Evolutionary conservation across 1,140 invertebrate genomes (phyloP).

Genomic region (Scaptomyza hsui): DNA sequence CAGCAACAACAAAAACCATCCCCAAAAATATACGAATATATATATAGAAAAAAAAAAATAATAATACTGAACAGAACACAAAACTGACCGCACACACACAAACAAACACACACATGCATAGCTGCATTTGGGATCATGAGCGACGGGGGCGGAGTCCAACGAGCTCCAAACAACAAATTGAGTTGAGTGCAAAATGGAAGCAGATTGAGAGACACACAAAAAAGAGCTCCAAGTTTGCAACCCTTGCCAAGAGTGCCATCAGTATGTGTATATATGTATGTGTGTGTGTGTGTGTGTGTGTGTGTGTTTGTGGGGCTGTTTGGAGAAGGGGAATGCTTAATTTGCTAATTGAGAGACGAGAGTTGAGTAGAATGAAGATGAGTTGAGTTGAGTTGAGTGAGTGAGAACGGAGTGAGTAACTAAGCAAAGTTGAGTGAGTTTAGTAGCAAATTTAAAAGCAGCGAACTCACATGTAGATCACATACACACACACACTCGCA

Average conservation of each 20-base stretch:
- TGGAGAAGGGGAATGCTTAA: slow-evolving; percentile 42
- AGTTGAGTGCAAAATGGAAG: slow-evolving; percentile 31
- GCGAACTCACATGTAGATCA: slow-evolving; percentile 30
- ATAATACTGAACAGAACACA: slow-evolving; percentile 31
- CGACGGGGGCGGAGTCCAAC: slow-evolving; percentile 45
- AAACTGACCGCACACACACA: slow-evolving; percentile 43
- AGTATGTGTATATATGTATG: neutral
- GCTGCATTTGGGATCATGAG: slow-evolving; percentile 19
- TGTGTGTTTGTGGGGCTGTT: neutral
- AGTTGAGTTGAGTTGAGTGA: slow-evolving; percentile 48
- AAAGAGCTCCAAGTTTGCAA: slow-evolving; percentile 40
- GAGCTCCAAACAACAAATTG: slow-evolving; percentile 21
- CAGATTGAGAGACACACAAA: slow-evolving; percentile 12
- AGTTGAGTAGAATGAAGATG: no score
- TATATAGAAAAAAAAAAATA: slow-evolving; percentile 4
- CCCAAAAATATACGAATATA: slow-evolving; percentile 15
- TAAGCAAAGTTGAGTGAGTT: slow-evolving; percentile 30
- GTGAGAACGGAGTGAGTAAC: slow-evolving; percentile 22
- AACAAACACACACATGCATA: neutral
- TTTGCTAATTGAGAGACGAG: slow-evolving; percentile 77
- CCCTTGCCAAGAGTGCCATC: slow-evolving; percentile 40
- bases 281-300: slow-evolving; percentile 2
- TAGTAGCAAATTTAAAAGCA: slow-evolving; percentile 35
- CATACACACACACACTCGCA: slow-evolving; percentile 18
- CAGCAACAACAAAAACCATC: slow-evolving; percentile 15